Conservation (phyloP, 2,888 invertebrate species). For the Aleiodes testaceus region DNA sequence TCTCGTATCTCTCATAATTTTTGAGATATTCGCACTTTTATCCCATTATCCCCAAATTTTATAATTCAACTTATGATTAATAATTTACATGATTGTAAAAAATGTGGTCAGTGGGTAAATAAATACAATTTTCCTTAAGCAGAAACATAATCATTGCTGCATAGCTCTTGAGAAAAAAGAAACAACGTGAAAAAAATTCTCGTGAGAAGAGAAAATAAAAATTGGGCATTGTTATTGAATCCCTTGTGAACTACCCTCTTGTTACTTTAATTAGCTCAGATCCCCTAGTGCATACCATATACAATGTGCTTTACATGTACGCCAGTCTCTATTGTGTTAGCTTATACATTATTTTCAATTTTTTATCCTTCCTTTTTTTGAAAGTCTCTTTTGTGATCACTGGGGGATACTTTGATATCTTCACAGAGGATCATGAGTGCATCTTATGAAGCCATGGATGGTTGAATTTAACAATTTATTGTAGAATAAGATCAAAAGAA, state of each 20-base stretch:
- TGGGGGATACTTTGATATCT: neutral
- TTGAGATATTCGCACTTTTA: too few relatives aligned
- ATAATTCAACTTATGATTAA: too few relatives aligned
- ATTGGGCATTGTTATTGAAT: conserved; percentile 1
- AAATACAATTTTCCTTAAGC: conserved; percentile 18
- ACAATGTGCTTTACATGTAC: conserved; percentile 15
- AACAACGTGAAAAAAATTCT: neutral
- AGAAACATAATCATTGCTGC: neutral
- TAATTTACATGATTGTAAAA: conserved; percentile 44
- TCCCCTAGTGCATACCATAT: conserved; percentile 6
- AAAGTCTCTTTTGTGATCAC: conserved; percentile 6
- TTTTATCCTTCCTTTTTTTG: neutral
- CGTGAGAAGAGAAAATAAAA: neutral
- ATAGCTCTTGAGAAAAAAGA: neutral
- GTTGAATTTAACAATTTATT: neutral
- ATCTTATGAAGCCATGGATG: too few relatives aligned
- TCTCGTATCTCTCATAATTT: too few relatives aligned
- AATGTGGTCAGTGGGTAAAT: conserved; percentile 49
- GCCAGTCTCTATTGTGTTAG: conserved; percentile 1
- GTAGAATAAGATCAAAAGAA: neutral
- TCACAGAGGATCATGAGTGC: neutral
- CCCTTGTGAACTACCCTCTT: conserved; percentile 19
- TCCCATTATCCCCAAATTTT: too few relatives aligned
- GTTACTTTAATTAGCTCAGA: conserved; percentile 11
- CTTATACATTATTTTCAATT: neutral